Conservation (phyloP, 2,113 vertebrate species). For the Cepphus grylle region DNA sequence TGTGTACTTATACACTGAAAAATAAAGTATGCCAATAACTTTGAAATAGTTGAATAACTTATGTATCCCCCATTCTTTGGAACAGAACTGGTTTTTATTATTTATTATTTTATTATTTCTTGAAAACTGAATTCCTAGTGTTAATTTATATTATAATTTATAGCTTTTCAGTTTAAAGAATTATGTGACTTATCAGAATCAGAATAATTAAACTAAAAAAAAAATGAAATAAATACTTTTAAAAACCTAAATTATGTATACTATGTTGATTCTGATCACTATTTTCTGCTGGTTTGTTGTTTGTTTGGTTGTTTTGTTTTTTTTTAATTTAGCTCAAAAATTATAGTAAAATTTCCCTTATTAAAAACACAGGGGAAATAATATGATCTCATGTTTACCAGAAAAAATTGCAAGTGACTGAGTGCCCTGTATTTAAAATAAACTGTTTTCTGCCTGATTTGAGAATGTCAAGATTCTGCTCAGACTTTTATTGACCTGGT, state of each 20-base stretch:
- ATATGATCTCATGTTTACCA: background rate
- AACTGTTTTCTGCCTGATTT: background rate
- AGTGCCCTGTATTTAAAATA: background rate
- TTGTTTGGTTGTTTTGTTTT: background rate
- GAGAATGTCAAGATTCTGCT: background rate
- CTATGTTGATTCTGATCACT: background rate
- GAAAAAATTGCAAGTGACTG: background rate
- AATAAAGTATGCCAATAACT: background rate
- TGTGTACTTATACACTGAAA: background rate
- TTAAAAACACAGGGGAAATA: background rate
- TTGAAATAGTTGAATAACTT: background rate
- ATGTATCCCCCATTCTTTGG: background rate
- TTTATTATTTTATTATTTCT: background rate
- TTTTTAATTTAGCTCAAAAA: background rate
- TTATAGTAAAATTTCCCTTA: background rate
- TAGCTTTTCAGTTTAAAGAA: background rate
- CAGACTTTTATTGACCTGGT: background rate
- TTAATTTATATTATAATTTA: background rate
- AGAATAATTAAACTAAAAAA: background rate
- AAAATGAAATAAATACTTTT: background rate
- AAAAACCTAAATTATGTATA: background rate
- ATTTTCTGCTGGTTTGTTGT: background rate
- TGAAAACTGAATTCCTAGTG: background rate
- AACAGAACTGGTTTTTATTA: background rate
- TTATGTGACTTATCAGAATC: background rate